Conservation (phyloP, 2,797 vertebrate species). For the Enteromius trimaculatus region DNA sequence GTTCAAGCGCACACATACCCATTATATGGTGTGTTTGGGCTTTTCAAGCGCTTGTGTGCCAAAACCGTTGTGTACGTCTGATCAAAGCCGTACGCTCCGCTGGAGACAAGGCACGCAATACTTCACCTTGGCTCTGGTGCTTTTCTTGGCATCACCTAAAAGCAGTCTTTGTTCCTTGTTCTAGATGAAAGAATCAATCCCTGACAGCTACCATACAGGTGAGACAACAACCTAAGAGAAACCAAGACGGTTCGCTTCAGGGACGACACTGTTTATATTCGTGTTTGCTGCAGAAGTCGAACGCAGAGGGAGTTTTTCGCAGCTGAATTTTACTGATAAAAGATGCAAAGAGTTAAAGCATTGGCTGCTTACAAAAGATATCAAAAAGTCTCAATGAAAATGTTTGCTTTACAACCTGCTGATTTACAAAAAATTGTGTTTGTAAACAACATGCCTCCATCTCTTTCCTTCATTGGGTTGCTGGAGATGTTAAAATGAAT, state of each 20-base stretch:
- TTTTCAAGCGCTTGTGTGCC: slow-evolving; percentile 42
- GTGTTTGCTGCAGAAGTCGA: slow-evolving; percentile 21
- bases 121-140: slow-evolving; percentile 47
- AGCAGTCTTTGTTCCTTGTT: slow-evolving; percentile 49
- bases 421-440: background rate
- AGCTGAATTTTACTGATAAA: background rate
- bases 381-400: background rate
- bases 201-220: slow-evolving; percentile 48
- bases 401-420: background rate
- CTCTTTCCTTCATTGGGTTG: background rate
- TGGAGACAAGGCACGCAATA: slow-evolving; percentile 45
- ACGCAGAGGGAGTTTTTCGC: background rate
- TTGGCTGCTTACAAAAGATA: background rate
- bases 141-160: slow-evolving; percentile 54
- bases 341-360: background rate
- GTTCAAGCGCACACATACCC: background rate
- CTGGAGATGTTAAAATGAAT: background rate
- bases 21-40: slow-evolving; percentile 29
- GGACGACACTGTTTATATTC: background rate
- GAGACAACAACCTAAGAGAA: slow-evolving; percentile 41
- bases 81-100: slow-evolving; percentile 45
- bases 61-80: slow-evolving; percentile 41
- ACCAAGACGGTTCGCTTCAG: slow-evolving; percentile 18
- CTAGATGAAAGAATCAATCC: slow-evolving; percentile 53
- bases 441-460: background rate